phyloP scores from a whole-genome alignment of 2,113 vertebrate genomes.

The Hippocampus zosterae region DNA sequence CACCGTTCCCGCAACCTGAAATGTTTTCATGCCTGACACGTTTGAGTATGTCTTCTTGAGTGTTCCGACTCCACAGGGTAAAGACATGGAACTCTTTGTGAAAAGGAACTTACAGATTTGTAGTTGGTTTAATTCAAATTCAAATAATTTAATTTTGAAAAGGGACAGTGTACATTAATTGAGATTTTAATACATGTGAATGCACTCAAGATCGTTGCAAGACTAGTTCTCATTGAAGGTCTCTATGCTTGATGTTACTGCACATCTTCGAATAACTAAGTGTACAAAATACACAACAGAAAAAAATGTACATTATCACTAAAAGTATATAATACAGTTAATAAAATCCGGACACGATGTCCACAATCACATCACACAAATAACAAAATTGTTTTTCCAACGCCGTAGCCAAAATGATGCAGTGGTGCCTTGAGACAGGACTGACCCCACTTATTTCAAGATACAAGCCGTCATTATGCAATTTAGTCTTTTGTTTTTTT shows the following conservation, averaged over 20 bases:
- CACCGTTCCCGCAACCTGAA: constrained; percentile 10
- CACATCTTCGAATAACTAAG: no score
- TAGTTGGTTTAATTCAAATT: constrained; percentile 4
- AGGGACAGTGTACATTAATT: no score
- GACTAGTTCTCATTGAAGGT: no score
- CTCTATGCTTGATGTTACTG: no score
- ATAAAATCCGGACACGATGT: no score
- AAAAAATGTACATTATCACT: no score
- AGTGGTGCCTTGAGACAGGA: neutral
- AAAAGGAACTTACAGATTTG: constrained; percentile 15
- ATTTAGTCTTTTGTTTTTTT: constrained; percentile 17
- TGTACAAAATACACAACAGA: no score
- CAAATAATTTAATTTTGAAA: no score
- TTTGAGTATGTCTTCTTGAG: constrained; percentile 24
- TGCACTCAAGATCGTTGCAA: no score
- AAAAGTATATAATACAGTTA: no score
- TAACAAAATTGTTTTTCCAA: constrained; percentile 21
- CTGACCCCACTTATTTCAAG: neutral
- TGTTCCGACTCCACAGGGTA: constrained; percentile 36
- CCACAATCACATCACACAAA: neutral
- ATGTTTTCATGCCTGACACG: constrained; percentile 29
- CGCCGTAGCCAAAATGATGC: constrained; percentile 13
- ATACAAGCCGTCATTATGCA: neutral
- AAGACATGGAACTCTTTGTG: constrained; percentile 28
- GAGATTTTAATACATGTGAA: no score